Conservation (phyloP, 2,888 invertebrate genomes). For the Baccha elongata region DNA sequence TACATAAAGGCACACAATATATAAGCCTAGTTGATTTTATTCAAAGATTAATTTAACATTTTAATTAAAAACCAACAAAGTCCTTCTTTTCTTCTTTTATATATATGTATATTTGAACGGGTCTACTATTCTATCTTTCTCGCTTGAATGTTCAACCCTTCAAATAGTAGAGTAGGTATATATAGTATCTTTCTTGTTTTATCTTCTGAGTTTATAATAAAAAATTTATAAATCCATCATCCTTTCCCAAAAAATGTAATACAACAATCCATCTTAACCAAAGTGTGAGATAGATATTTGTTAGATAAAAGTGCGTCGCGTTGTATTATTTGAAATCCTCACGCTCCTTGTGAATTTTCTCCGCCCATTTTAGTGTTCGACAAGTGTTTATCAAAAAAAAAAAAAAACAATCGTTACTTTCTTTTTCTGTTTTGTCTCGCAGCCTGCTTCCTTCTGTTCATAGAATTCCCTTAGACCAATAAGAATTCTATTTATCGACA, state of each 20-base stretch:
- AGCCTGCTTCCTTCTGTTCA: not conserved
- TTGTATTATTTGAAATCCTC: not conserved
- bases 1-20: too few relatives aligned
- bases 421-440: not conserved
- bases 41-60: constrained; percentile 64
- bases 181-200: not conserved
- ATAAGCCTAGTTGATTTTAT: constrained; percentile 44
- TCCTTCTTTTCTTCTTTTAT: constrained; percentile 7
- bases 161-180: constrained; percentile 8
- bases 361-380: constrained; percentile 52
- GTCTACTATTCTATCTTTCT: not conserved
- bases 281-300: constrained; percentile 17
- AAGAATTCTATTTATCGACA: not conserved
- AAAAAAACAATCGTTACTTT: constrained; percentile 31
- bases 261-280: constrained; percentile 16
- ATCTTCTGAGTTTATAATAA: not conserved
- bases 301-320: not conserved
- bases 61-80: constrained; percentile 72
- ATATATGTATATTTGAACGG: not conserved
- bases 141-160: constrained; percentile 2
- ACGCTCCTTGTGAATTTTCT: constrained; percentile 16
- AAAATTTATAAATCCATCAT: constrained; percentile 19
- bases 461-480: not conserved
- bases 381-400: constrained; percentile 49
- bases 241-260: constrained; percentile 18